Conservation (phyloP, 2,888 invertebrate species). For the Nephrotoma guestfalica region DNA sequence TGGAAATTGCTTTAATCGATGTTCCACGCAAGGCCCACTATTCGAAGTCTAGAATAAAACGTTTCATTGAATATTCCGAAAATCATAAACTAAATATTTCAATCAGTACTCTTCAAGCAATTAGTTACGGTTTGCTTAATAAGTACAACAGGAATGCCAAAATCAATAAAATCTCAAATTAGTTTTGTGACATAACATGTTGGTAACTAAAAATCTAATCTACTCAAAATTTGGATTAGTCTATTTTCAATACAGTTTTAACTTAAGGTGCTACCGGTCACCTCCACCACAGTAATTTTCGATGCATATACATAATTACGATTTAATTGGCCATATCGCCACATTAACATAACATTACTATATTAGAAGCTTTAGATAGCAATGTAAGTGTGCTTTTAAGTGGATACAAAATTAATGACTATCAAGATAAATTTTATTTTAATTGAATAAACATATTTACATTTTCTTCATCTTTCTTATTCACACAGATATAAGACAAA, state of each 20-base stretch:
- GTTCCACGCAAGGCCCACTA: too few relatives aligned
- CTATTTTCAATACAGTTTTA: not conserved
- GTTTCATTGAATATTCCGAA: not conserved
- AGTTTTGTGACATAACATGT: not conserved
- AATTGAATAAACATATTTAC: not conserved
- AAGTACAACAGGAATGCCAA: not conserved
- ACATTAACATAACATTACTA: not conserved
- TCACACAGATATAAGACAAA: not conserved
- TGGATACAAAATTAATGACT: not conserved
- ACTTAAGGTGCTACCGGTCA: not conserved
- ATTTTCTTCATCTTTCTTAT: not conserved
- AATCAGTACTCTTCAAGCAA: not conserved
- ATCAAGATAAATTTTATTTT: not conserved
- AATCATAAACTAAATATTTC: not conserved
- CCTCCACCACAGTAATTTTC: not conserved
- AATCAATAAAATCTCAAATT: not conserved
- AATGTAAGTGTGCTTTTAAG: not conserved
- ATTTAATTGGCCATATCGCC: not conserved
- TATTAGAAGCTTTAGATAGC: not conserved
- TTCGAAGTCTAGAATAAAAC: too few relatives aligned
- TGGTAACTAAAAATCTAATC: not conserved
- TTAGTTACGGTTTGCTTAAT: not conserved
- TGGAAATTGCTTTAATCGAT: too few relatives aligned
- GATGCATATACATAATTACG: not conserved
- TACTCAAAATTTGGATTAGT: not conserved